phyloP scores from a whole-genome alignment of 2,888 invertebrate genomes.

The Acronicta aceris region DNA sequence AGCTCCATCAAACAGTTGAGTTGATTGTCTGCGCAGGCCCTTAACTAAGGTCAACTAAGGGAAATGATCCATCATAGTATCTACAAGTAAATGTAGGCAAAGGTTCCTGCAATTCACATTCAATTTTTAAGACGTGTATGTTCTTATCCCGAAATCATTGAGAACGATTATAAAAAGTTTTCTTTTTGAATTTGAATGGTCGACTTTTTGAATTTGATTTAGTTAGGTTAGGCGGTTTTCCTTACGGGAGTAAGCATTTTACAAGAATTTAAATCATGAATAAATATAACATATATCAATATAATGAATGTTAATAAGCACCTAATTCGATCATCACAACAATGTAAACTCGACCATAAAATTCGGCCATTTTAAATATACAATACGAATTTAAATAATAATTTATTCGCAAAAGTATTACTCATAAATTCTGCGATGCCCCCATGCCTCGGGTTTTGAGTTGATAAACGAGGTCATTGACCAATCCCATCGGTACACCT shows the following conservation, averaged over 20 bases:
- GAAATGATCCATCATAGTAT: conserved; percentile 43
- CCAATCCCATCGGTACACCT: conserved; percentile 8
- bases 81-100: conserved; percentile 15
- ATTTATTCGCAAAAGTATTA: conserved; percentile 40
- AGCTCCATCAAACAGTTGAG: conserved; percentile 22
- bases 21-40: conserved; percentile 31
- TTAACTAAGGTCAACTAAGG: conserved; percentile 49
- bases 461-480: conserved; percentile 44
- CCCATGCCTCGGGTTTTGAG: conserved; percentile 21
- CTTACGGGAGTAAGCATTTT: neutral
- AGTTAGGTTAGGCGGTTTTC: too few species aligned
- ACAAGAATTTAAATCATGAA: neutral
- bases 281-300: conserved; percentile 13
- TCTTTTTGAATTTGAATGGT: too few species aligned
- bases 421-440: conserved; percentile 28
- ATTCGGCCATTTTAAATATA: conserved; percentile 27
- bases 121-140: too few species aligned
- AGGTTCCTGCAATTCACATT: conserved; percentile 21
- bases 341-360: conserved; percentile 42
- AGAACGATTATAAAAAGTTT: too few species aligned
- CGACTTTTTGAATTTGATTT: too few species aligned
- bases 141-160: too few species aligned
- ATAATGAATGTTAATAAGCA: conserved; percentile 20
- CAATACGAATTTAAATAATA: conserved; percentile 28
- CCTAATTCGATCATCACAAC: conserved; percentile 36